Base-by-base conservation (phyloP, 2,888 invertebrate species). In the Kryphioiulus occultus region DNA sequence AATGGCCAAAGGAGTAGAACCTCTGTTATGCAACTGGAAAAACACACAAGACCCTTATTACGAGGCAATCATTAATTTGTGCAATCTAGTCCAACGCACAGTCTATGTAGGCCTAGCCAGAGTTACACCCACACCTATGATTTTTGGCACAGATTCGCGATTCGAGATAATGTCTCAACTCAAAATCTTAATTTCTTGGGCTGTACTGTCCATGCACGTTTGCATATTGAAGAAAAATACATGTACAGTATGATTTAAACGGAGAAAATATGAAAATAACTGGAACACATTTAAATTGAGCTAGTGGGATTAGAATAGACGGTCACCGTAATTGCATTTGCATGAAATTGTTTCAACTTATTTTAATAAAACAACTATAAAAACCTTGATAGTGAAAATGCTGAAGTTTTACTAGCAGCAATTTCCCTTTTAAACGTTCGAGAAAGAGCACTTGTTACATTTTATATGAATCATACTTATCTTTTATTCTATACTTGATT, bases 141-240 rank as follows among this genome's bases (percentile, higher is more conserved):
- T 59, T 59, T 59, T n/a, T n/a, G 59, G 59, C 59, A 59, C 59
- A 59, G 59, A 59, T 59, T n/a, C 4, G 59, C 12, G 47, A 47
- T 47, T 15, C 17, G 17, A 59, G n/a, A 59, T n/a, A 59, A n/a
- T 59, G 59, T 59, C 59, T 59, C 59, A n/a, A 59, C 22, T 59
- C 47, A 59, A 59, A 59, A 59, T 59, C 59, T 59, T 59, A 59
- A 59, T 59, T 59, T 59, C 59, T 59, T 59, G 59, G 59, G 59
- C 59, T 59, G n/a, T 59, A 59, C 59, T 59, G n/a, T 15, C 59
- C 22, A n/a, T 59, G 15, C 59, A n/a, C 19, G 19, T 59, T 59
- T 22, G 59, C 59, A 59, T 59, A 59, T n/a, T n/a, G 9, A 59
- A 59, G n/a, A 59, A n/a, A 59, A 22, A 59, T n/a, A 5, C n/a